phyloP scores from a whole-genome alignment of 2,888 invertebrate species.

The Melolontha melolontha region DNA sequence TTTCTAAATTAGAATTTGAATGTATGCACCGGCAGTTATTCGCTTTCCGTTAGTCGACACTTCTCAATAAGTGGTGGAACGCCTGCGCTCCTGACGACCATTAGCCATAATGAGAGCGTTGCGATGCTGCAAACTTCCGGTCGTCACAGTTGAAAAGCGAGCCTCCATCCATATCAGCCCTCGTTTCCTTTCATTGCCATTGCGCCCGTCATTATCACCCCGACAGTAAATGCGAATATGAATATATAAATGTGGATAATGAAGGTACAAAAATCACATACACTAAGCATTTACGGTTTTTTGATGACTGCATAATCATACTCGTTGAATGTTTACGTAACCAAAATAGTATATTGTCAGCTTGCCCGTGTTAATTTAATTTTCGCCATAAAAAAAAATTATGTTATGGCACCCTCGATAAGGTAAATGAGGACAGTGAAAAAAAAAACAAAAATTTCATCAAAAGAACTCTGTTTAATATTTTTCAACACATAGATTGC shows the following conservation, averaged over 20 bases:
- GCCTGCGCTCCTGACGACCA: conserved; percentile 51
- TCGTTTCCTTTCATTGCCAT: conserved; percentile 56
- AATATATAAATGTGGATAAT: conserved; percentile 42
- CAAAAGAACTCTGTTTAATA: conserved; percentile 11
- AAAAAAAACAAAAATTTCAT: conserved; percentile 12
- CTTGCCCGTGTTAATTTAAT: conserved; percentile 40
- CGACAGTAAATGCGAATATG: conserved; percentile 36
- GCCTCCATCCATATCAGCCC: conserved; percentile 56
- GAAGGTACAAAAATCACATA: conserved; percentile 42
- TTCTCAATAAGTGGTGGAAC: conserved; percentile 49
- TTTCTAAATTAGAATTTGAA: conserved; percentile 39
- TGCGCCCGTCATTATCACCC: conserved; percentile 52
- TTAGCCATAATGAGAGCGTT: conserved; percentile 56
- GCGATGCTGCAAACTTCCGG: conserved; percentile 56
- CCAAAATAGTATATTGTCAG: conserved; percentile 19
- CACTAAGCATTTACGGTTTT: conserved; percentile 38
- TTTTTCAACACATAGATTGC: conserved; percentile 11
- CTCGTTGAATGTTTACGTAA: conserved; percentile 4
- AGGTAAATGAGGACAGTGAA: conserved; percentile 27
- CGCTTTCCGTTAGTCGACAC: conserved; percentile 44
- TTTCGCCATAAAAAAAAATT: conserved; percentile 24
- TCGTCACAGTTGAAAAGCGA: conserved; percentile 58
- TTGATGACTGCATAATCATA: conserved; percentile 41
- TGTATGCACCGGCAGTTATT: conserved; percentile 29
- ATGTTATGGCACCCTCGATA: conserved; percentile 27